Base-by-base conservation (phyloP, 2,113 vertebrate species). In the Cromileptes altivelis region DNA sequence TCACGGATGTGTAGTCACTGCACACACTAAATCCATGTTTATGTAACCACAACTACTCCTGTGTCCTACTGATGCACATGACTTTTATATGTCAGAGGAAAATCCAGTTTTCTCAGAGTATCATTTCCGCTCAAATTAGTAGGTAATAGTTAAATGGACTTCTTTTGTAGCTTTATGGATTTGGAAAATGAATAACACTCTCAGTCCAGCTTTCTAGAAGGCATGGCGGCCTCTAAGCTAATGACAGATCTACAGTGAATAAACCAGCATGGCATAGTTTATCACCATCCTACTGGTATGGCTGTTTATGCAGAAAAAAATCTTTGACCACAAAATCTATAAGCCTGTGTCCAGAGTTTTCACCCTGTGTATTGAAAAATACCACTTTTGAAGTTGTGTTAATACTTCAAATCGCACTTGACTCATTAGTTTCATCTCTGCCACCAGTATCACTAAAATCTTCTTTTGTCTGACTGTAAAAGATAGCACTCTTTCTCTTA, bases 1-100 rank as follows among this genome's bases (percentile, higher is more conserved):
- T 85, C 81, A 77, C 14, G 49, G 72, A 25, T 63, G 56, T 82
- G 63, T n/a, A 65, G 57, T 73, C 72, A 37, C 45, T 49, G 18
- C 63, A 75, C 37, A 61, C 49, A 57, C 50, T 73, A 70, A 84
- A 78, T 70, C 63, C 42, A 42, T 56, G 25, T 64, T 88, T 61
- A 86, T 72, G 42, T 45, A 64, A 52, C 61, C 21, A n/a, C 33
- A 69, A 40, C 77, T 80, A n/a, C 86, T 75, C 80, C 50, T 62
- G 70, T 81, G 56, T 60, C 65, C 27, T 13, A 42, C 74, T 88
- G 80, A 90, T 6, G 58, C 86, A 80, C 74, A 74, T 18, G 23
- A 56, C 12, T n/a, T 53, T 33, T 57, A 30, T 21, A 52, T 13
- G 55, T 75, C 37, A 80, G 33, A 14, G 2, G 23, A 61, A 64